These are phyloP conservation scores for Zele albiditarsus DNA, from an alignment of 2,888 invertebrate genomes.

Conservation along the genomic window DNA sequence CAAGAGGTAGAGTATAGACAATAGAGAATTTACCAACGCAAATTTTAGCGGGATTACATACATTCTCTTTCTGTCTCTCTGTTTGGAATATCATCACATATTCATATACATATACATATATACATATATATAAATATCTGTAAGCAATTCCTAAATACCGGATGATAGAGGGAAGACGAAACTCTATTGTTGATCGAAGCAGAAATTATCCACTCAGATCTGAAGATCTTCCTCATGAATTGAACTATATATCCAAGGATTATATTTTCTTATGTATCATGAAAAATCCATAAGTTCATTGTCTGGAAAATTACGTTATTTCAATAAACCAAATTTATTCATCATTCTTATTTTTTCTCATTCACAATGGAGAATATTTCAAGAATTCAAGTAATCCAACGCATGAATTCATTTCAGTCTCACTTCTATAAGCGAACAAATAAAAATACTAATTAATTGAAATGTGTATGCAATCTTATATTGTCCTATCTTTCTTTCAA, in stretches of 20 bases:
- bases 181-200: conserved; percentile 12
- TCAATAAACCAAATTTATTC: too few relatives aligned
- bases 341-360: too few relatives aligned
- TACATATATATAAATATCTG: background rate
- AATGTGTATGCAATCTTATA: too few relatives aligned
- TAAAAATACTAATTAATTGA: too few relatives aligned
- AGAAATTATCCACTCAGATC: background rate
- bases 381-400: too few relatives aligned
- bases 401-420: too few relatives aligned
- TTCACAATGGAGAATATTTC: too few relatives aligned
- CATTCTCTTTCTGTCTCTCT: background rate
- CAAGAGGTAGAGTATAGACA: background rate
- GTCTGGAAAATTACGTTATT: too few relatives aligned
- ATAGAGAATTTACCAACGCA: background rate
- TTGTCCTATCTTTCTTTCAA: too few relatives aligned
- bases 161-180: conserved; percentile 6
- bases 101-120: too few relatives aligned
- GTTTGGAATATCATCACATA: background rate
- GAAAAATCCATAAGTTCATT: too few relatives aligned
- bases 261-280: background rate
- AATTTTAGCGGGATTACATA: background rate
- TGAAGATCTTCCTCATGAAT: background rate
- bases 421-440: too few relatives aligned
- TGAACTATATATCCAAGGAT: background rate
- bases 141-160: conserved; percentile 23